Base-by-base conservation (phyloP, 2,113 vertebrate genomes). In the Gnathonemus echidnorhynchus region DNA sequence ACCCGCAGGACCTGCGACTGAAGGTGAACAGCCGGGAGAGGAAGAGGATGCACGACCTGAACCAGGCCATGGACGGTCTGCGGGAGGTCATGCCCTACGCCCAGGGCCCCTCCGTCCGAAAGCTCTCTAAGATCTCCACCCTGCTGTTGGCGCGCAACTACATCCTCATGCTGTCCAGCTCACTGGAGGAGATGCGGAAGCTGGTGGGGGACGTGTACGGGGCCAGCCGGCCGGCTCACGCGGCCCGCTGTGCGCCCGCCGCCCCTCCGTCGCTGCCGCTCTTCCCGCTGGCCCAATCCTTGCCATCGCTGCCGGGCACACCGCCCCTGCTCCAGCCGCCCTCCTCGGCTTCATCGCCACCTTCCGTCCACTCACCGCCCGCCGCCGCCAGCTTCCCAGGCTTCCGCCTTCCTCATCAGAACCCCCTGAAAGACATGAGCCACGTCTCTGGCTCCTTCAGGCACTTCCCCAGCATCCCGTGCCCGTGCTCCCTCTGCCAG, bases 81-180 rank as follows among this genome's bases (percentile, higher is more conserved):
- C 92, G 96, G 31, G 96, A 96, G 90, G 96, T 97, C 84, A 97
- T 97, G 97, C 96, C 97, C 2, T 97, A 96, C 0, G 95, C 96
- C 42, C 96, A 97, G 0, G 97, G 97, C 2, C 96, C 97, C 0
- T 96, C 97, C 0, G 96, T 97, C n/a, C 95, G 96, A 70, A 97
- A 97, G 92, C 94, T 97, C 21, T 97, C 97, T 1, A 97, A 97
- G 86, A 97, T 97, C 92, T 96, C 97, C 90, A 97, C 97, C 11
- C 90, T 97, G 92, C 92, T 97, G 17, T 91, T 97, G 19, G 97
- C 97, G 86, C 95, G 97, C n/a, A 97, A 96, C 93, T 97, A 97
- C 94, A 97, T 97, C 92, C 95, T 97, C 58, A 96, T 96, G 96
- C 94, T 97, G 87, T 96, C 95, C 93, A 95, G 94, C 92, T 97